Evolutionary conservation across 2,888 invertebrate species (phyloP), one percentile per base, ranked within the genome.

Genomic region (Folsomia manolachei): DNA sequence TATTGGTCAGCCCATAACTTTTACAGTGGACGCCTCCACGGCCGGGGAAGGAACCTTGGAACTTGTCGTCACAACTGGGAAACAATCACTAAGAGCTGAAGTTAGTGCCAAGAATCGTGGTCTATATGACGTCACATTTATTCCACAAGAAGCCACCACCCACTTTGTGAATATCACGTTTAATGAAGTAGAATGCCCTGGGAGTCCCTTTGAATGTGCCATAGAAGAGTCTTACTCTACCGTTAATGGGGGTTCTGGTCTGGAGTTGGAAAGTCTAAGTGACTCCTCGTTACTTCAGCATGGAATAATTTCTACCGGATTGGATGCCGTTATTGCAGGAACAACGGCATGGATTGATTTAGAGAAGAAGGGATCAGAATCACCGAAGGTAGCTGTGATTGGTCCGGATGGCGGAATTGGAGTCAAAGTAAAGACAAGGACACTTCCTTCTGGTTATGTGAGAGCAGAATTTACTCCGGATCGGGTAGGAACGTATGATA

Each of bases 41-140:
- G 96, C 97, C 1, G 97, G 97, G 0, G 94, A 95, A 84, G 97
- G 97, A 1, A 95, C 94, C 0, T 85, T 95, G 1, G 95, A 95
- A 82, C 86, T 96, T 19, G 95, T 95, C 0, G 95, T 96, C 0
- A 94, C 94, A 64, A 95, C 95, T 0, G 89, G 90, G 78, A 92
- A 93, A 21, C 92, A 93, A 69, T 94, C 95, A 1, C 93, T 95
- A 1, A 93, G 95, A 83, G 93, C 93, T 1, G 88, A 93, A 87
- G 93, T 93, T 21, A 91, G 92, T 0, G 95, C 95, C 2, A 92
- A 94, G 81, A 93, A 95, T 1, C 88, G 95, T 26, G 95, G 95
- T 0, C 86, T 95, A 0, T 95, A 95, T 82, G 94, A 95, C 82
- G 95, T 95, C 1, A 95, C 95, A 0, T 95, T 95, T 83, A 89